phyloP scores from a whole-genome alignment of 2,888 invertebrate species.

The Stratiomys singularior region DNA sequence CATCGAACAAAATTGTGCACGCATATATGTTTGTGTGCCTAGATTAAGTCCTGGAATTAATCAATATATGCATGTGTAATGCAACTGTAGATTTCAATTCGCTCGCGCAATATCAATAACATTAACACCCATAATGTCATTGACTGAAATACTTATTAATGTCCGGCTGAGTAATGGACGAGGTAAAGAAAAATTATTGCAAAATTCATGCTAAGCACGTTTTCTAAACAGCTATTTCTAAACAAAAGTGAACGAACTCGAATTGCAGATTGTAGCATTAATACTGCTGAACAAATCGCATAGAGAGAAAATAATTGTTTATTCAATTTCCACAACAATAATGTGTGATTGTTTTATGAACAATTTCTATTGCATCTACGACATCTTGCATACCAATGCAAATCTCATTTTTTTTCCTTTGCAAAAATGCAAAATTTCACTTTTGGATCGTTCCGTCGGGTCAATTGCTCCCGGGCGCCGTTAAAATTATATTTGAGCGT shows the following conservation, averaged over 20 bases:
- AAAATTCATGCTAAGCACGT: slow-evolving; percentile 25
- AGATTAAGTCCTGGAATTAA: background rate
- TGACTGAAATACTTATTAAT: slow-evolving; percentile 25
- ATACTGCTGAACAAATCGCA: background rate
- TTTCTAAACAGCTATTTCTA: slow-evolving; percentile 14
- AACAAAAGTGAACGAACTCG: slow-evolving; percentile 20
- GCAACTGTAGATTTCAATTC: slow-evolving; percentile 15
- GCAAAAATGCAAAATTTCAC: too few species aligned
- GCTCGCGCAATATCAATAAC: slow-evolving; percentile 8
- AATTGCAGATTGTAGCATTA: background rate
- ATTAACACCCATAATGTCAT: background rate
- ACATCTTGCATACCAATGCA: too few species aligned
- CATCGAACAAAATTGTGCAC: too few species aligned
- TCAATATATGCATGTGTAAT: background rate
- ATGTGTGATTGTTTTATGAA: too few species aligned
- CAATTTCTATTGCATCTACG: too few species aligned
- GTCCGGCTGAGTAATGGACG: background rate
- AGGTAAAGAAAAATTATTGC: slow-evolving; percentile 10
- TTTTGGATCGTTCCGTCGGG: too few species aligned
- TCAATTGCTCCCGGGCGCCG: too few species aligned
- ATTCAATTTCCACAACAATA: too few species aligned
- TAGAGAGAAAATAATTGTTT: too few species aligned
- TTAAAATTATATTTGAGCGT: too few species aligned
- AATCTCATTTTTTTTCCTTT: too few species aligned
- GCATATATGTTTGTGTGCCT: too few species aligned